Evolutionary conservation across 2,113 vertebrate genomes (phyloP), one percentile per base, ranked within the genome.

Genomic region (Melanostigma gelatinosum): DNA sequence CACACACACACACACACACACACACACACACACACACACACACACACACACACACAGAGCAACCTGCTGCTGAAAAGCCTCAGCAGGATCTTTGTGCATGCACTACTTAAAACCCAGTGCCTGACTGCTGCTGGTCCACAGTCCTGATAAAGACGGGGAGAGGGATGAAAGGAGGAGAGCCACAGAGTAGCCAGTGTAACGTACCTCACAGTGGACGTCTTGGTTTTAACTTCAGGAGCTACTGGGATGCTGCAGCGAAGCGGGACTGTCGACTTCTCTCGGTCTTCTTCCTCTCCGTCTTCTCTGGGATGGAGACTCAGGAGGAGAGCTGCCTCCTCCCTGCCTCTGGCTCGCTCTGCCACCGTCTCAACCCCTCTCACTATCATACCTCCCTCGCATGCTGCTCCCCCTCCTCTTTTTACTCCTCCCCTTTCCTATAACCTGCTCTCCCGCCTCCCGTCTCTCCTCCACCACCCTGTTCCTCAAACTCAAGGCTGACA

Each of bases 341-440:
- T 40, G 84, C 84, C 87, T 92, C 91, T 90, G 88, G 83, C 71
- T 87, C 79, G 48, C 87, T 87, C 87, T 86, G 86, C 86, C 24
- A 67, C 87, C 55, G 88, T 79, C 90, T 91, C 90, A 84, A 82
- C 82, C 70, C 84, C 79, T 80, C 89, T 89, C 92, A 88, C 93
- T 93, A 92, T 91, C 89, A 93, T 89, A 89, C 79, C 81, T 88
- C 90, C 76, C 90, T 78, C 80, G 76, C 42, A 36, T 75, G 55
- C 72, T 32, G 42, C 77, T 32, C 78, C 75, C 64, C 48, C 81
- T 46, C 40, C 54, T 29, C 32, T 40, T 75, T 84, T 62, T 48
- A 80, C 88, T 87, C 90, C 91, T 88, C 91, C 84, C 87, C 79
- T 78, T 87, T 86, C 55, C 76, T 83, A 77, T 58, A 27, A 85